Evolutionary conservation across 2,797 vertebrate genomes (phyloP).

Genomic region (Hirundo rustica): DNA sequence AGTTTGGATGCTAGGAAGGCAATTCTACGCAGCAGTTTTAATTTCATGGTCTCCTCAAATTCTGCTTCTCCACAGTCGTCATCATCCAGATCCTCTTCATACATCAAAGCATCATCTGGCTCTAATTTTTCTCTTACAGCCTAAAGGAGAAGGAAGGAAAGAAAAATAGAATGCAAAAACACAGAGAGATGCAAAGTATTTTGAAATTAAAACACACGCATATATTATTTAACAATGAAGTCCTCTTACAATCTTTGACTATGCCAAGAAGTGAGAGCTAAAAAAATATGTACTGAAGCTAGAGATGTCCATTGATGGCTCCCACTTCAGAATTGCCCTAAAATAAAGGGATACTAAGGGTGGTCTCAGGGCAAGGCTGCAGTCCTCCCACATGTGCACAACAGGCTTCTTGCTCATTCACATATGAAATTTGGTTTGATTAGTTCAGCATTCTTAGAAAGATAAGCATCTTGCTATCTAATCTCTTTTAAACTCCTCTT

Average conservation of each 20-base stretch:
- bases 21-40: conserved; percentile 86
- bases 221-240: background rate
- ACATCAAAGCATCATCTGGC: conserved; percentile 86
- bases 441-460: background rate
- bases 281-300: background rate
- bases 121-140: conserved; percentile 85
- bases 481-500: background rate
- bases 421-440: background rate
- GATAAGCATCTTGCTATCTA: background rate
- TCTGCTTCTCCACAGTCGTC: conserved; percentile 86
- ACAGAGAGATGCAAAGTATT: background rate
- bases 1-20: conserved; percentile 86
- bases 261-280: background rate
- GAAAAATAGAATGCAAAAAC: background rate
- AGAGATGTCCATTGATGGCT: background rate
- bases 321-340: background rate
- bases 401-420: background rate
- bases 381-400: background rate
- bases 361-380: background rate
- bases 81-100: conserved; percentile 88
- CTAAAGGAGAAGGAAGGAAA: conserved; percentile 44
- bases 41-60: conserved; percentile 86
- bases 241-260: background rate
- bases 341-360: background rate
- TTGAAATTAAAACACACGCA: background rate